phyloP scores from a whole-genome alignment of 2,113 vertebrate species.

The Felis catus region DNA sequence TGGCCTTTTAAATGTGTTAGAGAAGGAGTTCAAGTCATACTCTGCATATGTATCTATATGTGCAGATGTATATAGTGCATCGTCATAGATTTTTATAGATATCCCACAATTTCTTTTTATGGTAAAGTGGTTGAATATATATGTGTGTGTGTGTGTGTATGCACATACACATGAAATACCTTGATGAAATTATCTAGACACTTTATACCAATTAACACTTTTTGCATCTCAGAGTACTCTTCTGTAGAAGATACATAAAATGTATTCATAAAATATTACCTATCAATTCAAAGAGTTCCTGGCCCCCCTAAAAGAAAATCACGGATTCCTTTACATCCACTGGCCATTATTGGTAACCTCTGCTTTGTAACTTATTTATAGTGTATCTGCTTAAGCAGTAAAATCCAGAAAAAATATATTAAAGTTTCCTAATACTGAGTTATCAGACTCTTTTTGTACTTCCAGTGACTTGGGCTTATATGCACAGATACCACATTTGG shows the following conservation, averaged over 20 bases:
- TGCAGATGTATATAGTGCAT: not conserved
- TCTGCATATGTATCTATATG: not conserved
- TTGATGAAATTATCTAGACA: not conserved
- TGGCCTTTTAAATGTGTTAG: not conserved
- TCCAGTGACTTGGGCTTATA: not conserved
- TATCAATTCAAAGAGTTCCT: not conserved
- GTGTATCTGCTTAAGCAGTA: not conserved
- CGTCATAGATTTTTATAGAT: not conserved
- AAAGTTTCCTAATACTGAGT: not conserved
- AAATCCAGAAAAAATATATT: not conserved
- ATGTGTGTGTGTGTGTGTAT: too few species aligned
- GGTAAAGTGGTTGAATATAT: not conserved
- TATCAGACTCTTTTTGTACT: not conserved
- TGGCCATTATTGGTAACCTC: not conserved
- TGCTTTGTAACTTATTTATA: not conserved
- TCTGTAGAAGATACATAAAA: not conserved
- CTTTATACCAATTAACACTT: not conserved
- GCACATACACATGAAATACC: too few species aligned
- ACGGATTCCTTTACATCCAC: not conserved
- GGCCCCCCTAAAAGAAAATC: not conserved
- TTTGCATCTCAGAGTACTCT: not conserved
- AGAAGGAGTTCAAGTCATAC: not conserved
- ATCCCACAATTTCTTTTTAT: not conserved
- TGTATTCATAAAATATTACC: not conserved
- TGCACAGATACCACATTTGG: not conserved